Conservation (phyloP, 1,140 invertebrate species). For the Piezodorus guildinii region DNA sequence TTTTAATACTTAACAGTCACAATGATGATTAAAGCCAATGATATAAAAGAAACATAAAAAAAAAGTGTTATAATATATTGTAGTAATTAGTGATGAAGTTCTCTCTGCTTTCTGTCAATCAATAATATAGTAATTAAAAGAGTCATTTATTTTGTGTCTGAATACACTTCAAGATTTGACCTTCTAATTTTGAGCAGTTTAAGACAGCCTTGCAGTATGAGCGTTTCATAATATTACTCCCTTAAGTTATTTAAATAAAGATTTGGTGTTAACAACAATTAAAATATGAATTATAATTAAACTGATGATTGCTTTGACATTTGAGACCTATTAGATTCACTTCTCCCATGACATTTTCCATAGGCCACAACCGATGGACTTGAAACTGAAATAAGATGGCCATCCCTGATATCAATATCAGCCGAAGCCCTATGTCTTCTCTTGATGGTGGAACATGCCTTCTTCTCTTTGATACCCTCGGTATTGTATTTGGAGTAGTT, state of each 20-base stretch:
- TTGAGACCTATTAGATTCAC: constrained; percentile 18
- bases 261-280: too few species aligned
- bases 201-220: constrained; percentile 9
- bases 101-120: too few species aligned
- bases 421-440: constrained; percentile 24
- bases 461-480: constrained; percentile 30
- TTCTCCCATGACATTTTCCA: constrained; percentile 18
- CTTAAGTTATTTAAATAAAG: too few species aligned
- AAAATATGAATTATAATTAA: constrained; percentile 6
- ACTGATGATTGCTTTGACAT: constrained; percentile 29
- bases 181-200: not conserved
- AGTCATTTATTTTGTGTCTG: not conserved
- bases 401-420: constrained; percentile 25
- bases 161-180: too few species aligned
- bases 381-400: constrained; percentile 26
- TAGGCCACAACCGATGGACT: constrained; percentile 27
- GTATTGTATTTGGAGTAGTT: constrained; percentile 30
- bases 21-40: too few species aligned
- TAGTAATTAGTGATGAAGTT: too few species aligned
- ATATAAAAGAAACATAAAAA: too few species aligned
- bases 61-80: too few species aligned
- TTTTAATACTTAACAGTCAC: too few species aligned
- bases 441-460: constrained; percentile 25
- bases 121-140: too few species aligned
- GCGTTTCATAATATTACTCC: constrained; percentile 2